Evolutionary conservation across 2,888 invertebrate species (phyloP).

Genomic region (Patella caerulea): DNA sequence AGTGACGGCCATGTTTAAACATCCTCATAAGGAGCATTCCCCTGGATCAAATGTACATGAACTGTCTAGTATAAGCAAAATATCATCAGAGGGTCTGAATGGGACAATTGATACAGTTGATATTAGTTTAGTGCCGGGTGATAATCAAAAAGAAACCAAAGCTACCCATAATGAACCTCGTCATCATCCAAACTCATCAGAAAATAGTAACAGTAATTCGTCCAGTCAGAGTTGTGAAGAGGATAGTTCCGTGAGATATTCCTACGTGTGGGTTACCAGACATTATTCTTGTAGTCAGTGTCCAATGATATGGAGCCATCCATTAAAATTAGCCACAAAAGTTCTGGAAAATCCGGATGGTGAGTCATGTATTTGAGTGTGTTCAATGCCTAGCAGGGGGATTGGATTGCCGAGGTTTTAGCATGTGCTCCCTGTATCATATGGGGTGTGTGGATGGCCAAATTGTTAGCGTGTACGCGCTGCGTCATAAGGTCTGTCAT

Average conservation of each 20-base stretch:
- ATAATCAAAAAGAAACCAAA: not conserved
- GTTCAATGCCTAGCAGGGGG: too few relatives aligned
- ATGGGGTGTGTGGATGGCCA: too few relatives aligned
- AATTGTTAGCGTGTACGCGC: too few relatives aligned
- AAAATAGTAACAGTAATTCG: not conserved
- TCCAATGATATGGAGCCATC: conserved; percentile 57
- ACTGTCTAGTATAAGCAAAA: conserved; percentile 41
- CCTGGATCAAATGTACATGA: conserved; percentile 29
- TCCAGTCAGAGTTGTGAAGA: conserved; percentile 10
- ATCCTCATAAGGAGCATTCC: conserved; percentile 18
- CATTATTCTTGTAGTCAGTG: conserved; percentile 61
- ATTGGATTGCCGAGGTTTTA: too few relatives aligned
- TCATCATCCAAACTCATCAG: not conserved
- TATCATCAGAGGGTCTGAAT: conserved; percentile 40
- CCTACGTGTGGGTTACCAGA: conserved; percentile 60
- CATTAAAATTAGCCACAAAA: conserved; percentile 49
- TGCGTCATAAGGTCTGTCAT: too few relatives aligned
- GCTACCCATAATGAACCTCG: conserved; percentile 18
- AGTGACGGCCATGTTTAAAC: conserved; percentile 34
- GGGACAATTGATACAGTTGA: conserved; percentile 25
- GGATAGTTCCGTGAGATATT: conserved; percentile 28
- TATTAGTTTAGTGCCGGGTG: conserved; percentile 7
- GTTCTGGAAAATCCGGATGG: conserved; percentile 29
- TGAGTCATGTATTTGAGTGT: not conserved
- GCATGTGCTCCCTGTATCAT: too few relatives aligned